Conservation (phyloP, 2,113 vertebrate genomes). For the Reinhardtius hippoglossoides region DNA sequence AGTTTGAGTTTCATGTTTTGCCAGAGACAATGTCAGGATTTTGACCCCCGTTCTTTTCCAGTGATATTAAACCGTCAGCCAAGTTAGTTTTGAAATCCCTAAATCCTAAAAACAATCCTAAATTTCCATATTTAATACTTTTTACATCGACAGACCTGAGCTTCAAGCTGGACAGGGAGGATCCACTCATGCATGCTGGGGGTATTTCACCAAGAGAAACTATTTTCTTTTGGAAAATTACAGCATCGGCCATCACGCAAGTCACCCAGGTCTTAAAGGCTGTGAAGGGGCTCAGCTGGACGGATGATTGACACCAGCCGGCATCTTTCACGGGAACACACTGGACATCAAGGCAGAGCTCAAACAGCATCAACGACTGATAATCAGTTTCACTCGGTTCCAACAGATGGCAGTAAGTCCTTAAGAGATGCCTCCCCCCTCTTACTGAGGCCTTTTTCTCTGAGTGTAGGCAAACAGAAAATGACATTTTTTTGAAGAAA, state of each 20-base stretch:
- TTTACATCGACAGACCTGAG: not conserved
- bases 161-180: not conserved
- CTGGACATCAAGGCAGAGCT: not conserved
- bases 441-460: not conserved
- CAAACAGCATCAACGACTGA: conserved; percentile 11
- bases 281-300: not conserved
- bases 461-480: conserved; percentile 55
- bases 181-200: not conserved
- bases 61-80: not conserved
- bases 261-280: not conserved
- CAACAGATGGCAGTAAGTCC: conserved; percentile 81
- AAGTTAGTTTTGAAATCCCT: not conserved
- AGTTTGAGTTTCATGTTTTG: conserved; percentile 2
- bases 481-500: conserved; percentile 66
- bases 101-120: not conserved
- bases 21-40: not conserved
- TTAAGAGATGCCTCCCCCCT: conserved; percentile 46
- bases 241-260: not conserved
- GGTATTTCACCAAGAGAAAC: no score
- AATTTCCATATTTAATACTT: not conserved
- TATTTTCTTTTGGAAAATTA: not conserved
- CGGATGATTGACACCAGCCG: not conserved
- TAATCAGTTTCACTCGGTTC: conserved; percentile 57
- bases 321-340: not conserved
- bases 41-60: not conserved